A percentile compares a stretch with the other conserved stretches of the same genome.
Evolutionary conservation across 2,888 invertebrate genomes (phyloP).

Genomic region (Drosophila tripunctata): DNA sequence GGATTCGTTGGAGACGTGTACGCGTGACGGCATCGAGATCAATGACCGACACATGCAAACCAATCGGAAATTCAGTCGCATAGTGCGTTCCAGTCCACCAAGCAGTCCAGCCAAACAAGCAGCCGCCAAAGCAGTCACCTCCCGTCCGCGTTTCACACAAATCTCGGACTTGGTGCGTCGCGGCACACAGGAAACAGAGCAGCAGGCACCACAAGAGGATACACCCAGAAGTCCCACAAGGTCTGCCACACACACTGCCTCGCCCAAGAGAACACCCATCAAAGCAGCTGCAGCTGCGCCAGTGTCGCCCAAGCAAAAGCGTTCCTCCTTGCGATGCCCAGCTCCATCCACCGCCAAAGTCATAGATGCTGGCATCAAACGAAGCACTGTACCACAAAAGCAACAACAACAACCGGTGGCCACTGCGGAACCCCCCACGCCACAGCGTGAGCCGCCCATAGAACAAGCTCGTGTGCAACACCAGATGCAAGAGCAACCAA

Average conservation of each 20-base stretch:
- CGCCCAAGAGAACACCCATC: constrained; percentile 3
- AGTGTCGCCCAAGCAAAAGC: constrained; percentile 7
- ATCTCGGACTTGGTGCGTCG: constrained; percentile 74
- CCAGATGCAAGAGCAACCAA: constrained; percentile 10
- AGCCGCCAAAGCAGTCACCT: constrained; percentile 1
- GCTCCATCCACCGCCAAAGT: constrained; percentile 31
- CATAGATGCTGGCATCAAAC: constrained; percentile 48
- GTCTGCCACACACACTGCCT: not conserved
- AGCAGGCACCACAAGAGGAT: constrained; percentile 5
- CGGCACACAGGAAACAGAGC: not conserved
- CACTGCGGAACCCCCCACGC: not conserved
- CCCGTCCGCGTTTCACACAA: constrained; percentile 72
- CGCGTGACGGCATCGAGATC: constrained; percentile 53
- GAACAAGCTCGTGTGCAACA: constrained; percentile 9
- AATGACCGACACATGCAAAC: constrained; percentile 51
- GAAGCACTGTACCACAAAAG: no score
- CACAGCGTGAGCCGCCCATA: constrained; percentile 1
- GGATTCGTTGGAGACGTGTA: constrained; percentile 56
- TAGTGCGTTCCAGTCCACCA: constrained; percentile 41
- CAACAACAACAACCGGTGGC: not conserved
- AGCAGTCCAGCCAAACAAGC: constrained; percentile 1
- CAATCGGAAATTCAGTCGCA: constrained; percentile 63
- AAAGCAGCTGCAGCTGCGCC: constrained; percentile 2
- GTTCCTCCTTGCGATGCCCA: constrained; percentile 9
- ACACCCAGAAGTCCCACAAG: constrained; percentile 13